Conservation (phyloP, 2,797 vertebrate species). For the Phoebastria nigripes region DNA sequence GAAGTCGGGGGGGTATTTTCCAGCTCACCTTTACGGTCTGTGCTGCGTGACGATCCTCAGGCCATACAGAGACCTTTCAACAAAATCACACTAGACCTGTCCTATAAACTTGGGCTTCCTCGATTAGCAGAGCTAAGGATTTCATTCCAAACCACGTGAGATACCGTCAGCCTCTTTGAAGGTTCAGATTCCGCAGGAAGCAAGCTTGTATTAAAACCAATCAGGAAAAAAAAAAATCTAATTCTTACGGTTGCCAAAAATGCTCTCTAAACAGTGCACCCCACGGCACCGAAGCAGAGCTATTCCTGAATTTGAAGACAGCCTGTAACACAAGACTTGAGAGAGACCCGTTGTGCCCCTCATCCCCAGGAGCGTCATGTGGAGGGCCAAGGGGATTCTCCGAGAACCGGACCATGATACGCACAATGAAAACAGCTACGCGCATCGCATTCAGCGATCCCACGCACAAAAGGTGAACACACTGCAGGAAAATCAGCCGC, state of each 20-base stretch:
- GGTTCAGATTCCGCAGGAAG: not conserved
- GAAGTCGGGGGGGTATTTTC: not conserved
- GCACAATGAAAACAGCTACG: fast-evolving
- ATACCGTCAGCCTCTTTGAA: not conserved
- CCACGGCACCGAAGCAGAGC: fast-evolving
- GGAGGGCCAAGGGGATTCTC: not conserved
- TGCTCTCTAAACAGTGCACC: fast-evolving
- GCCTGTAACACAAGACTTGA: fast-evolving
- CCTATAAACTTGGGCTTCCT: not conserved
- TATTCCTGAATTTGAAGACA: not conserved
- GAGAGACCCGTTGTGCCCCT: not conserved
- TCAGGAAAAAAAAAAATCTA: not conserved
- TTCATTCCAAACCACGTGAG: not conserved
- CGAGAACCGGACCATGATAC: fast-evolving
- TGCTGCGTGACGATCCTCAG: fast-evolving
- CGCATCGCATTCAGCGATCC: fast-evolving
- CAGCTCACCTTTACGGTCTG: not conserved
- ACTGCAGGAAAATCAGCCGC: not conserved
- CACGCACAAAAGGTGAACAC: fast-evolving
- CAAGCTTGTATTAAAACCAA: not conserved
- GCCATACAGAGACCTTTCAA: fast-evolving
- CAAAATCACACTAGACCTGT: not conserved
- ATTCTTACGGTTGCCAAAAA: not conserved
- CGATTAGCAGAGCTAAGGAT: not conserved
- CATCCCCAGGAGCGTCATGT: fast-evolving